A percentile compares a stretch with the other conserved stretches of the same genome.
Conservation (phyloP, 2,888 invertebrate species). For the Agonopterix arenella region DNA sequence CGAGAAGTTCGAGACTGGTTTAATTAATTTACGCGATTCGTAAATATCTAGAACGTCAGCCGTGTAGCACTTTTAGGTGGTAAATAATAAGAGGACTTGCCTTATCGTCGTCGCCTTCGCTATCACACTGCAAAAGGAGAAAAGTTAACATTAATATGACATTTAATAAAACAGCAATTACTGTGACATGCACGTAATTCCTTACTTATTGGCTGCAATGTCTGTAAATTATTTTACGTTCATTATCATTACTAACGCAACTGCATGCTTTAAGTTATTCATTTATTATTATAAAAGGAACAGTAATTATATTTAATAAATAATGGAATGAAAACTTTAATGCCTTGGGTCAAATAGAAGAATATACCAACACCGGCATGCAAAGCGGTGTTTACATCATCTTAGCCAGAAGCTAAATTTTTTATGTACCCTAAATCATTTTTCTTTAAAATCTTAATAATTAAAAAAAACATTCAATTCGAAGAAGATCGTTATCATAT, state of each 20-base stretch:
- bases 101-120: slow-evolving; percentile 95
- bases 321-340: too few species aligned
- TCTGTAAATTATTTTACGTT: too few species aligned
- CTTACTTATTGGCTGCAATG: too few species aligned
- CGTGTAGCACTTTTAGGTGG: slow-evolving; percentile 14
- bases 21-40: slow-evolving; percentile 62
- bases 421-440: too few species aligned
- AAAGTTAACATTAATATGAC: slow-evolving; percentile 24
- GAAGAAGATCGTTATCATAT: slow-evolving; percentile 44
- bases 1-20: slow-evolving; percentile 39
- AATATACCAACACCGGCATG: too few species aligned
- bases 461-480: neutral
- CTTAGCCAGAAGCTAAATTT: too few species aligned
- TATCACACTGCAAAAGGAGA: slow-evolving; percentile 91
- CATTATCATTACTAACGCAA: neutral
- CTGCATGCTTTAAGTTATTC: neutral
- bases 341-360: too few species aligned
- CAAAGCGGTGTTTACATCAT: too few species aligned
- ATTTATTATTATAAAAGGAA: neutral
- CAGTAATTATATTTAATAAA: neutral
- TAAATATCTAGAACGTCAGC: slow-evolving; percentile 34
- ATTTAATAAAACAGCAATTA: neutral
- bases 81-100: slow-evolving; percentile 74
- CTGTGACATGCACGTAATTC: too few species aligned
- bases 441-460: too few species aligned